phyloP scores from a whole-genome alignment of 1,140 invertebrate species.

The Caenorhabditis inopinata region DNA sequence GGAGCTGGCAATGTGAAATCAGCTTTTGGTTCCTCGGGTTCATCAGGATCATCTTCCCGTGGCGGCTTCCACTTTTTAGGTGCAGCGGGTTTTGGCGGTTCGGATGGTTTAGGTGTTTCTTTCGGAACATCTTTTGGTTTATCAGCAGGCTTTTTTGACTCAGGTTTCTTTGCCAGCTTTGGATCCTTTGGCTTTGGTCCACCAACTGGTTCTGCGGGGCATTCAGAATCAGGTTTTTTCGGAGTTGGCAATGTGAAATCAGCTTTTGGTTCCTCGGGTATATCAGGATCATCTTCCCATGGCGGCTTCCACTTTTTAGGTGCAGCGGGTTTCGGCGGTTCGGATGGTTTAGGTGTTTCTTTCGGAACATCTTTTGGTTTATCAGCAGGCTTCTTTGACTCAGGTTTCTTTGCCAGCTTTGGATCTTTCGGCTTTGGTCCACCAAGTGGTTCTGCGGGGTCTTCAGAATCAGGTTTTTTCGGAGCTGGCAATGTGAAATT shows the following conservation, averaged over 20 bases:
- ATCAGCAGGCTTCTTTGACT: background rate
- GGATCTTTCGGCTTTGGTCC: background rate
- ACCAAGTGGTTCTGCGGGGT: background rate
- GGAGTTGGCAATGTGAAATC: background rate
- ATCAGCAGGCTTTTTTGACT: background rate
- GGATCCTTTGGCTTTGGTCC: background rate
- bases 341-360: background rate
- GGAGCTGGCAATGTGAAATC: background rate
- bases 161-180: background rate
- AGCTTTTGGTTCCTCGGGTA: background rate
- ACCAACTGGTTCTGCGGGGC: background rate
- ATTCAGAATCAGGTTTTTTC: background rate
- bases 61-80: slow-evolving; percentile 8
- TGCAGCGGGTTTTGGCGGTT: background rate
- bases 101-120: background rate
- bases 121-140: background rate
- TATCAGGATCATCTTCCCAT: background rate
- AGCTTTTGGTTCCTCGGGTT: background rate
- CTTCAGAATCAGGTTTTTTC: background rate
- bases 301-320: slow-evolving; percentile 4
- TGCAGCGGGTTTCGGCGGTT: background rate
- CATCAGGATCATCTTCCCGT: background rate
- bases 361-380: background rate
- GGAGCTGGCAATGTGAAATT: background rate
- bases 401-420: background rate